These are phyloP conservation scores for Vipera latastei DNA, from an alignment of 2,797 vertebrate species.

Conservation along the genomic window DNA sequence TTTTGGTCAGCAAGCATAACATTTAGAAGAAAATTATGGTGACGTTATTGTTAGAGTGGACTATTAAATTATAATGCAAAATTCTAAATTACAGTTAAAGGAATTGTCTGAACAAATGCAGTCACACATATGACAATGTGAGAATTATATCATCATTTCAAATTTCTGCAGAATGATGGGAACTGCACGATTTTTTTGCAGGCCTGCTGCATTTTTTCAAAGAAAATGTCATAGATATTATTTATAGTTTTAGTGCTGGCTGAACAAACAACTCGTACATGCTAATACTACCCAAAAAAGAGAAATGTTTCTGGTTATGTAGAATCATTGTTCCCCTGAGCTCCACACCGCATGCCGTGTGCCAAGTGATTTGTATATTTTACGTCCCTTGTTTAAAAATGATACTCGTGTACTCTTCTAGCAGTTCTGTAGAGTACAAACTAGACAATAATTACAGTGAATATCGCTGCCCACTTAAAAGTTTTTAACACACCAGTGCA, in stretches of 20 bases:
- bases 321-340: background rate
- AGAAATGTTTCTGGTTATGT: constrained; percentile 11
- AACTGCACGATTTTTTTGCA: constrained; percentile 28
- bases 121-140: constrained; percentile 33
- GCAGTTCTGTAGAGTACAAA: background rate
- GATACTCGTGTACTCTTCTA: constrained; percentile 15
- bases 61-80: constrained; percentile 22
- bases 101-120: constrained; percentile 43
- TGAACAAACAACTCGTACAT: constrained; percentile 21
- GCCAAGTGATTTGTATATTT: background rate
- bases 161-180: constrained; percentile 45
- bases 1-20: constrained; percentile 62
- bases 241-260: constrained; percentile 25
- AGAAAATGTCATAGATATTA: constrained; percentile 14
- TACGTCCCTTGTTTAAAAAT: background rate
- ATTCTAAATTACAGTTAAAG: constrained; percentile 32
- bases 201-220: constrained; percentile 3
- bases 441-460: constrained; percentile 10
- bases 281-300: constrained; percentile 39
- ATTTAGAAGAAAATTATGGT: constrained; percentile 12
- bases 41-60: constrained; percentile 46
- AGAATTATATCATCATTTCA: constrained; percentile 66
- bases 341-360: background rate
- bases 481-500: constrained; percentile 5
- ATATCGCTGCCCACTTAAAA: background rate